Evolutionary conservation across 2,113 vertebrate species (phyloP).

Genomic region (Diadophis punctatus): DNA sequence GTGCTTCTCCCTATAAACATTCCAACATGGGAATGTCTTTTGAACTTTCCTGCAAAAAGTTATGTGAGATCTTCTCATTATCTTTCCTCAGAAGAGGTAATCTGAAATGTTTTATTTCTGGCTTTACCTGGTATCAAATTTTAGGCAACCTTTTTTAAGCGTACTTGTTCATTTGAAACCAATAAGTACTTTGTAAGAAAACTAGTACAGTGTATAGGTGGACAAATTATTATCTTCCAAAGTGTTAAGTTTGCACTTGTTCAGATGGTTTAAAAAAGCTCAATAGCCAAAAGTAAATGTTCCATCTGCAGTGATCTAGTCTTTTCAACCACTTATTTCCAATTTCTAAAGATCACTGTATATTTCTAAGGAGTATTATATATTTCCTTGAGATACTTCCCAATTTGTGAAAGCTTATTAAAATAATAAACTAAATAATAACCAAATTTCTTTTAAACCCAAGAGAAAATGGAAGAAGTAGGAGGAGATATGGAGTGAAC

Average conservation of each 20-base stretch:
- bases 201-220: background rate
- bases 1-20: background rate
- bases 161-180: background rate
- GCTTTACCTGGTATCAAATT: background rate
- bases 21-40: background rate
- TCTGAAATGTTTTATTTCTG: background rate
- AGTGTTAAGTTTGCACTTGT: background rate
- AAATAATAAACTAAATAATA: background rate
- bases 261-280: background rate
- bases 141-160: background rate
- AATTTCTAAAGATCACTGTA: background rate
- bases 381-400: background rate
- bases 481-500: background rate
- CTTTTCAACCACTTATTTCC: background rate
- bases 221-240: background rate
- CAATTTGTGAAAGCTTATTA: background rate
- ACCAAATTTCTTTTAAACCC: background rate
- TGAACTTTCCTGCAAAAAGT: background rate
- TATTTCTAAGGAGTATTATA: background rate
- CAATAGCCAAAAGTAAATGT: background rate
- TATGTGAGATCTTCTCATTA: background rate
- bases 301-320: background rate
- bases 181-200: background rate
- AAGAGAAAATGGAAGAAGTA: background rate
- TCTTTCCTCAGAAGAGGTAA: background rate